Percentiles rank a stretch among this genome's conserved stretches.
These are phyloP conservation scores for Oophaga pumilio DNA, from an alignment of 2,113 vertebrate genomes.

Conservation along the genomic window DNA sequence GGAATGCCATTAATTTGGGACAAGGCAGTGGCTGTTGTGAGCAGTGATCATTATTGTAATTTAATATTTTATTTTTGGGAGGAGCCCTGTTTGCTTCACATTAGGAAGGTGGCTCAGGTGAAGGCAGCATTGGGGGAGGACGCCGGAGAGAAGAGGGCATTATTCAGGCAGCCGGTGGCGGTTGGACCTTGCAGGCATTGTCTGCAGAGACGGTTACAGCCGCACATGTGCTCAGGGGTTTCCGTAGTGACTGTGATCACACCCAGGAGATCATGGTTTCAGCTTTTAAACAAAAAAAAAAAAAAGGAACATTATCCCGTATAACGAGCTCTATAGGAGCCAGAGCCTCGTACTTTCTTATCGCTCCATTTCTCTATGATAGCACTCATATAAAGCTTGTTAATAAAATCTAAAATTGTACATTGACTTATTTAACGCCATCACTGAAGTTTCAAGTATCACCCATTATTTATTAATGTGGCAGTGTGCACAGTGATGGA, in stretches of 20 bases:
- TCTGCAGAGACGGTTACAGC: conserved; percentile 50
- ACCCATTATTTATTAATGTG: neutral
- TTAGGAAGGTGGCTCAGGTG: conserved; percentile 10
- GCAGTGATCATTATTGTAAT: conserved; percentile 75
- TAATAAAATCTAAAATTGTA: neutral
- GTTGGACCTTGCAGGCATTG: conserved; percentile 56
- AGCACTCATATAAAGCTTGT: neutral
- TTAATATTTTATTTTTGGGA: conserved; percentile 80
- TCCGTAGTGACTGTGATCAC: conserved; percentile 57
- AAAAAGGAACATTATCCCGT: neutral
- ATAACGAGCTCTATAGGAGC: neutral
- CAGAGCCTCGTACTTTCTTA: neutral
- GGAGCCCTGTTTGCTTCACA: conserved; percentile 70
- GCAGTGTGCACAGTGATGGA: neutral
- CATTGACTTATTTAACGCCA: neutral
- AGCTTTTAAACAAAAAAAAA: conserved; percentile 29
- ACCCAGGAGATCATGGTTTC: conserved; percentile 47
- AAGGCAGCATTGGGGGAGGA: neutral
- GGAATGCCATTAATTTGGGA: conserved; percentile 86
- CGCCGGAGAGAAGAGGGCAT: neutral
- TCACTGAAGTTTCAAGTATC: neutral
- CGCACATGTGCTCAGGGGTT: conserved; percentile 49
- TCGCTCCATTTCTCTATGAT: neutral
- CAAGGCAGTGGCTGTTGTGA: conserved; percentile 77
- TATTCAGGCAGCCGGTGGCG: conserved; percentile 7